These are phyloP conservation scores for Mesocricetus auratus DNA, from an alignment of 2,113 vertebrate species.

Conservation along the genomic window DNA sequence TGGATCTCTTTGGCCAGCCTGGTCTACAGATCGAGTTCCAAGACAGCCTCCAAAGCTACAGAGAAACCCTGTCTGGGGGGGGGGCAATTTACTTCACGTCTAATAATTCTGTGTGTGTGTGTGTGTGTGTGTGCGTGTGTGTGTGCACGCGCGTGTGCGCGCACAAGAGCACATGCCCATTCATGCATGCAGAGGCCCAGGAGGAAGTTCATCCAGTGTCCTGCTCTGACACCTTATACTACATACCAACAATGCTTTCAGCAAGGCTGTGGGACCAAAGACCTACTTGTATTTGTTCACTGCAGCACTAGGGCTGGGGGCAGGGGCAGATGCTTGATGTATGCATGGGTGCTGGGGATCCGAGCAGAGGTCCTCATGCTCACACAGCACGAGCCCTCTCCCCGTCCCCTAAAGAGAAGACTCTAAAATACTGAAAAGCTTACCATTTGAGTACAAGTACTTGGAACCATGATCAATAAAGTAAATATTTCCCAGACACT, in stretches of 20 bases:
- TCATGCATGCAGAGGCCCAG: background rate
- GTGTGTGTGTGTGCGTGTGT: background rate
- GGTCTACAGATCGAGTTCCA: too few species aligned
- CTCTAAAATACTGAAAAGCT: background rate
- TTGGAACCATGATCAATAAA: conserved; percentile 34
- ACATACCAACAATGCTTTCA: background rate
- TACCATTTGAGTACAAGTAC: background rate
- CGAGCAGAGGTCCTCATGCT: background rate
- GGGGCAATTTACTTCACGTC: background rate
- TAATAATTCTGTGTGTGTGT: background rate
- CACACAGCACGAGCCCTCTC: background rate
- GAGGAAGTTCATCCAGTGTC: background rate
- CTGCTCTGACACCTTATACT: background rate
- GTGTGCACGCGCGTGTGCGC: background rate
- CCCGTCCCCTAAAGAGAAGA: background rate
- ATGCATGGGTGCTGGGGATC: too few species aligned
- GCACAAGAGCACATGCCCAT: background rate
- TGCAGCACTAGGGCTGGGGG: background rate
- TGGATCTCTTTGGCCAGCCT: too few species aligned
- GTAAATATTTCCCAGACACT: background rate
- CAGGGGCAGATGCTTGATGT: background rate
- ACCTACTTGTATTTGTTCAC: background rate
- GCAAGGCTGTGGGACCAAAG: too few species aligned
- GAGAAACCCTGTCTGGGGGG: too few species aligned
- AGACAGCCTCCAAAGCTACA: too few species aligned